Conservation (phyloP, 2,797 vertebrate species). For the Neomorphus geoffroyi region DNA sequence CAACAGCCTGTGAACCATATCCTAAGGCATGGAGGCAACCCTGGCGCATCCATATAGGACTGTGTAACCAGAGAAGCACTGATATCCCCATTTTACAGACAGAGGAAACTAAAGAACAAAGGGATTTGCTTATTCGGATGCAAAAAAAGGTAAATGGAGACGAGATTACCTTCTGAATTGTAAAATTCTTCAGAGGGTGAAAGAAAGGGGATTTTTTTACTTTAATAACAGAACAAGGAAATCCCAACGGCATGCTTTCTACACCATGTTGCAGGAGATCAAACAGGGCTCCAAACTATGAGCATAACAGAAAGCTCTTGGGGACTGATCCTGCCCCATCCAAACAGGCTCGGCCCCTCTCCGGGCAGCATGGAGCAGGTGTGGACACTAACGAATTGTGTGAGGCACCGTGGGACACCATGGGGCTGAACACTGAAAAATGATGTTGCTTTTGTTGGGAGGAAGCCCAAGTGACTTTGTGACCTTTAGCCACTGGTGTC, state of each 20-base stretch:
- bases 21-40: not conserved
- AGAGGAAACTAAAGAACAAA: not conserved
- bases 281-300: not conserved
- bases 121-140: not conserved
- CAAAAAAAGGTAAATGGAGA: not conserved
- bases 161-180: not conserved
- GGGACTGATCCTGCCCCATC: not conserved
- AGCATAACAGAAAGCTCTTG: not conserved
- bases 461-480: constrained; percentile 57
- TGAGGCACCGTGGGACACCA: not conserved
- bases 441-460: constrained; percentile 37
- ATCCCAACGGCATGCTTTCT: constrained; percentile 17
- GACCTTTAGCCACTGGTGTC: constrained; percentile 40
- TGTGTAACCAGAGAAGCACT: not conserved
- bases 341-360: not conserved
- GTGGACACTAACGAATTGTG: constrained; percentile 42
- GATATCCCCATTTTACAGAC: not conserved
- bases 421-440: constrained; percentile 2
- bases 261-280: not conserved
- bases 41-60: not conserved
- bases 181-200: not conserved
- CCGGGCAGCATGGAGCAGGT: not conserved
- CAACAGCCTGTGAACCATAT: not conserved
- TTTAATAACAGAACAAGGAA: constrained; percentile 28
- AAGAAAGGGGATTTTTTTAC: not conserved